Conservation (phyloP, 2,797 vertebrate species). For the Myoxocephalus aenaeus region DNA sequence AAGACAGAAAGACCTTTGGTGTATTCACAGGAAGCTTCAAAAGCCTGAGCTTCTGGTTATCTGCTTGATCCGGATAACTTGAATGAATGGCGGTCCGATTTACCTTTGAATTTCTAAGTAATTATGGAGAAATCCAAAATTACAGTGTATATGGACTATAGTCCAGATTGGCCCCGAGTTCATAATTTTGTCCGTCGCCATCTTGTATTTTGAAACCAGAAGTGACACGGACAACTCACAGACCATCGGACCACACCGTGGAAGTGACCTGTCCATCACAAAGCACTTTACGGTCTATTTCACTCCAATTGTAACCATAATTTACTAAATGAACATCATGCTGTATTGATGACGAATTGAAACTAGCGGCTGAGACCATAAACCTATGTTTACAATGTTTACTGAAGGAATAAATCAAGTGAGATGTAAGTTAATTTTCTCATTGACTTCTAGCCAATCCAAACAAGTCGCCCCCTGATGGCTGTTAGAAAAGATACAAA, state of each 20-base stretch:
- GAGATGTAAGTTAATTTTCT: background rate
- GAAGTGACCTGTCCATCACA: background rate
- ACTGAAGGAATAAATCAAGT: background rate
- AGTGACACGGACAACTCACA: no score
- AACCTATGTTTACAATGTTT: background rate
- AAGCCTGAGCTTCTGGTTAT: background rate
- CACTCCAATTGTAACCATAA: no score
- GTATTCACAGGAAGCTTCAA: slow-evolving; percentile 8
- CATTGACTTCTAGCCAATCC: background rate
- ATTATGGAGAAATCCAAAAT: background rate
- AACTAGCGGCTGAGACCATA: background rate
- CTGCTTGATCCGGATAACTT: background rate
- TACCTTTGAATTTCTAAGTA: background rate
- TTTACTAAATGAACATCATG: no score
- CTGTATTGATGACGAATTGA: no score
- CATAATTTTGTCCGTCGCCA: no score
- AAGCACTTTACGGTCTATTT: background rate
- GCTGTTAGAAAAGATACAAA: no score
- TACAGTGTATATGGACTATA: no score
- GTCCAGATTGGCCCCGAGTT: no score
- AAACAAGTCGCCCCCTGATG: no score
- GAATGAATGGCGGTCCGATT: background rate
- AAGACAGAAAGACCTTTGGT: slow-evolving; percentile 4
- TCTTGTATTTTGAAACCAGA: no score
- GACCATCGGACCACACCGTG: no score